Evolutionary conservation across 2,888 invertebrate genomes (phyloP).

Genomic region (Teinopalpus imperialis): DNA sequence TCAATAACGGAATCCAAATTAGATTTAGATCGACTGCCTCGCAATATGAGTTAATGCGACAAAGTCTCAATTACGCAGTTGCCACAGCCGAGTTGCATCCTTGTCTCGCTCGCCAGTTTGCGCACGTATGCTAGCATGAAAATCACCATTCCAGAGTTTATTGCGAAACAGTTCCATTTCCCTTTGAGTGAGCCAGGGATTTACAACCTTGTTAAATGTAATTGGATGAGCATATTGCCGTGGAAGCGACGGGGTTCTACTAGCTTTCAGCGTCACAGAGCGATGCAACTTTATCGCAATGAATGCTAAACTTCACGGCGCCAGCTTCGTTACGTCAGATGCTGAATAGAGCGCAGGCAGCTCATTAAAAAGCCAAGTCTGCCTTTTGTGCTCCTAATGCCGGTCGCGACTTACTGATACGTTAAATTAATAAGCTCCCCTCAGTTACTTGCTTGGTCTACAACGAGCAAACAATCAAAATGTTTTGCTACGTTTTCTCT

Average conservation of each 20-base stretch:
- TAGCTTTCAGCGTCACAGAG: slow-evolving; percentile 30
- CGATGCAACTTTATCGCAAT: slow-evolving; percentile 37
- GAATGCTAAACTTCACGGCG: slow-evolving; percentile 25
- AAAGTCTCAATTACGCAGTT: slow-evolving; percentile 9
- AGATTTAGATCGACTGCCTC: slow-evolving; percentile 18
- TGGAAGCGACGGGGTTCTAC: slow-evolving; percentile 33
- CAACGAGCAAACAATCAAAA: no score
- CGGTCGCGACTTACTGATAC: slow-evolving; percentile 9
- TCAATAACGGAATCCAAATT: slow-evolving; percentile 24
- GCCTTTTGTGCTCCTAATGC: slow-evolving; percentile 12
- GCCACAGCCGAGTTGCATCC: slow-evolving; percentile 6
- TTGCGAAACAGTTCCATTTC: slow-evolving; percentile 43
- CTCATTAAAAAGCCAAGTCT: slow-evolving; percentile 24
- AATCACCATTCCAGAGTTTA: slow-evolving; percentile 21
- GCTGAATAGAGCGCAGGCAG: slow-evolving; percentile 21
- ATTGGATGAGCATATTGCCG: slow-evolving; percentile 35
- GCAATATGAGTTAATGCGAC: slow-evolving; percentile 10
- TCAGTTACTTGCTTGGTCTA: no score
- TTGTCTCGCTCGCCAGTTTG: slow-evolving; percentile 2
- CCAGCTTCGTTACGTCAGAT: slow-evolving; percentile 21
- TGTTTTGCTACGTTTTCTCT: no score
- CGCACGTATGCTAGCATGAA: slow-evolving; percentile 12
- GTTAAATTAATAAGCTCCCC: slow-evolving; percentile 15
- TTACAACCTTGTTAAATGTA: slow-evolving; percentile 40
- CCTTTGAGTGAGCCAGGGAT: slow-evolving; percentile 36